Evolutionary conservation across 2,797 vertebrate species (phyloP).

Genomic region (Oreochromis grahami): DNA sequence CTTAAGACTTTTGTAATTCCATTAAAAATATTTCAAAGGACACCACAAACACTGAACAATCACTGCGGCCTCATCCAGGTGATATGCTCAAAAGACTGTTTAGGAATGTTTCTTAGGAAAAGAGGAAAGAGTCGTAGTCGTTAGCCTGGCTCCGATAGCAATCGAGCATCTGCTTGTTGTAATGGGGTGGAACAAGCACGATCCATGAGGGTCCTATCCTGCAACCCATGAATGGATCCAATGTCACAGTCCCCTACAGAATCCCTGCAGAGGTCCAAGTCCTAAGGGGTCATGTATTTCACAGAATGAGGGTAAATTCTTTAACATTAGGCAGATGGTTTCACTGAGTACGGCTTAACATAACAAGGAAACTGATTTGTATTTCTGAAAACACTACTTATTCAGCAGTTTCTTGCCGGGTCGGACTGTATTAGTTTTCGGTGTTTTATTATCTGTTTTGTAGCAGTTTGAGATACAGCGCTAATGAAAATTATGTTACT

Average conservation of each 20-base stretch:
- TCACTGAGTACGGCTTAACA: background rate
- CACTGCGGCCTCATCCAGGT: background rate
- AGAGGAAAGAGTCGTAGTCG: background rate
- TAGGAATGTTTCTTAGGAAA: background rate
- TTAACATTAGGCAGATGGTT: background rate
- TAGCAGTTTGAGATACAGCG: background rate
- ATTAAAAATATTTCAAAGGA: background rate
- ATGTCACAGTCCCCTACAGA: background rate
- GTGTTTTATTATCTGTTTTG: background rate
- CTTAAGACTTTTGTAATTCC: background rate
- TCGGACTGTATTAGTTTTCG: background rate
- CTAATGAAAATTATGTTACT: background rate
- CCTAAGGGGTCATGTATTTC: background rate
- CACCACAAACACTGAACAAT: background rate
- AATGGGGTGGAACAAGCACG: background rate
- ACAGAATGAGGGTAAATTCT: background rate
- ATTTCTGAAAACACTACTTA: background rate
- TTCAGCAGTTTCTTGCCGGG: background rate
- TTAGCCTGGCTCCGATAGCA: background rate
- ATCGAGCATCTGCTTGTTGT: background rate
- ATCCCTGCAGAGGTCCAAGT: background rate
- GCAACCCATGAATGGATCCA: background rate
- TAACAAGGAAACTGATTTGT: background rate
- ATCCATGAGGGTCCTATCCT: background rate
- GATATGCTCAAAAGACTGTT: background rate